Evolutionary conservation across 2,888 invertebrate genomes (phyloP), one percentile per base, ranked within the genome.

Genomic region (Iselma pallidipennis): DNA sequence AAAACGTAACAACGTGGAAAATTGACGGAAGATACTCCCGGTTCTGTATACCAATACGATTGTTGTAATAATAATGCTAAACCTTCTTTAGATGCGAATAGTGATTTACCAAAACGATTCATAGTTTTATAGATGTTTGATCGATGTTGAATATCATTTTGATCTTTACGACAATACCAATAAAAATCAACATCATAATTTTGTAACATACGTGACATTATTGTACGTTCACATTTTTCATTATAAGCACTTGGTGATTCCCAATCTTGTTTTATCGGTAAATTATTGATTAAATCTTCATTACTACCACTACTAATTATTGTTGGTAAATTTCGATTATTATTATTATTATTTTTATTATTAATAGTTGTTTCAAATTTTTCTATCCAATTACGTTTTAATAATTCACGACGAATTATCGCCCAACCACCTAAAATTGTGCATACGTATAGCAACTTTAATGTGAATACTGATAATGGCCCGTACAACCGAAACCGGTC

Each of bases 1-100:
- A 81, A 91, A 89, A 81, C 81, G 82, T 94, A 95, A 78, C 94
- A 95, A 29, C 96, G 87, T 0, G 96, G 96, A 79, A 94, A 96
- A 69, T 90, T 89, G 6, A 92, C 89, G 67, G 90, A 84, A 0
- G 94, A 89, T 28, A 93, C 88, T 7, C 91, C 92, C 7, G 90
- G 89, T 71, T 94, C 93, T 52, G 89, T 91, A 77, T 90, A 90
- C 93, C 94, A 94, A 77, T 94, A 90, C 83, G 92, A 89, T 77
- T 94, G 92, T 53, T 90, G 89, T 37, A 95, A 81, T 61, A 91
- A 89, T 21, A 87, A 83, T 67, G 92, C 92, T 29, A 95, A 81
- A 2, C 94, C 94, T 80, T 95, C 95, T 85, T 97, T 97, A 0
- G 96, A 95, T 0, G 96, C 96, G 77, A 96, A 96, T 55, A 91